These are phyloP conservation scores for Cydia pomonella DNA, from an alignment of 1,140 invertebrate species.

Conservation along the genomic window DNA sequence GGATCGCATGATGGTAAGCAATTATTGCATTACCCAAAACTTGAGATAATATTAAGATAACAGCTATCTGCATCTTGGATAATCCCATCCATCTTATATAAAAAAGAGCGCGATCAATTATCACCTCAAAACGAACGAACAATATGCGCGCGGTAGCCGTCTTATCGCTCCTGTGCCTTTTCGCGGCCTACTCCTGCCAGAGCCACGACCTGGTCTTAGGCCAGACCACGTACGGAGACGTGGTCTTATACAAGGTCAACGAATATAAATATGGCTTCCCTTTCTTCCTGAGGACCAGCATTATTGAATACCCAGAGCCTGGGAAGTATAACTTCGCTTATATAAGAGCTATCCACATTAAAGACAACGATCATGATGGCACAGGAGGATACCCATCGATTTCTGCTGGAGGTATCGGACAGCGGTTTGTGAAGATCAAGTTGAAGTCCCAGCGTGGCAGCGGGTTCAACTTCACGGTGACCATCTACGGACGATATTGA, in stretches of 20 bases:
- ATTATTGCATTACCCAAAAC: too few relatives aligned
- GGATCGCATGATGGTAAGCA: too few relatives aligned
- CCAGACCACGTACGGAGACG: slow-evolving; percentile 66
- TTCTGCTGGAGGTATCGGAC: slow-evolving; percentile 68
- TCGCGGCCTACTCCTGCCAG: slow-evolving; percentile 51
- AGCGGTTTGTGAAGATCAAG: slow-evolving; percentile 70
- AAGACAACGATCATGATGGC: slow-evolving; percentile 81
- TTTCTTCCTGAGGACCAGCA: slow-evolving; percentile 59
- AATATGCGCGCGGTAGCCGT: slow-evolving; percentile 61
- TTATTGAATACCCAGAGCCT: slow-evolving; percentile 64
- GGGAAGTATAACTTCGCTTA: slow-evolving; percentile 65
- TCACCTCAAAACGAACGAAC: slow-evolving; percentile 64
- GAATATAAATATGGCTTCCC: slow-evolving; percentile 74
- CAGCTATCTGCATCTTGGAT: neutral
- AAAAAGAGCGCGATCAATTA: slow-evolving; percentile 42
- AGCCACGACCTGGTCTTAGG: slow-evolving; percentile 65
- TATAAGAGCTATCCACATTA: slow-evolving; percentile 76
- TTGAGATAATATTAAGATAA: neutral
- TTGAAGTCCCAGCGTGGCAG: slow-evolving; percentile 73
- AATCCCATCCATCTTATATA: neutral
- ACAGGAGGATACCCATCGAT: slow-evolving; percentile 80
- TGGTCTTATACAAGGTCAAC: slow-evolving; percentile 61
- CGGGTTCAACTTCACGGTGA: slow-evolving; percentile 77
- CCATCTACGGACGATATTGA: slow-evolving; percentile 74
- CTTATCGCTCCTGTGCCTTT: slow-evolving; percentile 50